phyloP scores from a whole-genome alignment of 2,113 vertebrate species.

The Elephas maximus region DNA sequence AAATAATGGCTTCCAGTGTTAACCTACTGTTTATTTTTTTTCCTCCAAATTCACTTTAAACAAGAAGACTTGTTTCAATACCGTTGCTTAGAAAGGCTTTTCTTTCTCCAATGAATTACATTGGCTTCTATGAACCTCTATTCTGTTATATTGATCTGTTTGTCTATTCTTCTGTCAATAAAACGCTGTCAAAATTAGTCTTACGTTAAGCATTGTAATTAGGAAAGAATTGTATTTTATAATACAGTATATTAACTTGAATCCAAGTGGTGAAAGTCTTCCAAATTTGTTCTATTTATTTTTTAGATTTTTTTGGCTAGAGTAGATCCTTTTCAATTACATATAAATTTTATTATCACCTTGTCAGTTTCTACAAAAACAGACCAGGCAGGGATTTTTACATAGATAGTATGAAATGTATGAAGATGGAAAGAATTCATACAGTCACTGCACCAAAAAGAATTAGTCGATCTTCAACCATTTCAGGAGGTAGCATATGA shows the following conservation, averaged over 20 bases:
- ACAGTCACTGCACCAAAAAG: too few relatives aligned
- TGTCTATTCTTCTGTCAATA: neutral
- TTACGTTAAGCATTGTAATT: neutral
- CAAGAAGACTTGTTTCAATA: neutral
- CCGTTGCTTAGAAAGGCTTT: neutral
- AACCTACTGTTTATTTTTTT: neutral
- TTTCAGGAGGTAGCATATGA: too few relatives aligned
- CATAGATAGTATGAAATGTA: neutral
- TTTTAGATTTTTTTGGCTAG: neutral
- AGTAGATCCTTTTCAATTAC: neutral
- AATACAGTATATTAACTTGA: neutral
- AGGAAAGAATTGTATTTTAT: neutral
- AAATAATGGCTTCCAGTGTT: neutral
- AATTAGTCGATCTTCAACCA: too few relatives aligned
- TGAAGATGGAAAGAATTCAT: too few relatives aligned
- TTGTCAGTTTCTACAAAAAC: neutral
- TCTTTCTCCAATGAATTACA: neutral
- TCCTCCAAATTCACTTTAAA: neutral
- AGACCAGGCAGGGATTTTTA: neutral
- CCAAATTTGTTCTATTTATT: neutral
- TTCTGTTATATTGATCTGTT: neutral
- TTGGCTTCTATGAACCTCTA: neutral
- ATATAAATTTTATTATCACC: neutral
- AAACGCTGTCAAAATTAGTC: neutral
- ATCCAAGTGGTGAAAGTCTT: neutral